Conservation (phyloP, 1,140 invertebrate species). For the Lordiphosa collinella region DNA sequence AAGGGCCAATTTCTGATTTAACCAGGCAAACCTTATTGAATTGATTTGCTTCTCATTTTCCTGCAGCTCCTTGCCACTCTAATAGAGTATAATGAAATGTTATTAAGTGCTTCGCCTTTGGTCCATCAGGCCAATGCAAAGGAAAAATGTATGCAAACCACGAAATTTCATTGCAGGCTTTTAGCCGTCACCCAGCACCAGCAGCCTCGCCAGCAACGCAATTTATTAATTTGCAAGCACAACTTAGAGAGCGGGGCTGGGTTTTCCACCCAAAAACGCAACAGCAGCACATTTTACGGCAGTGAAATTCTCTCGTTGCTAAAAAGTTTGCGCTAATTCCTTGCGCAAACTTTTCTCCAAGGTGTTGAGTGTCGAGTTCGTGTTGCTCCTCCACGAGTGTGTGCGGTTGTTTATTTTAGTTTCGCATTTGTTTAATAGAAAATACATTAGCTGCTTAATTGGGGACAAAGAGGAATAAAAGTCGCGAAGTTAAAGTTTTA, state of each 20-base stretch:
- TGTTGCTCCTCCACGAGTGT: conserved; percentile 4
- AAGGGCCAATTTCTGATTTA: conserved; percentile 11
- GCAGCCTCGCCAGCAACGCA: conserved; percentile 18
- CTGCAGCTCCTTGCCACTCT: conserved; percentile 1
- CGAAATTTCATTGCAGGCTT: conserved; percentile 54
- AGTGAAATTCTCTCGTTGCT: conserved; percentile 31
- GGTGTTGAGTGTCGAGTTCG: conserved; percentile 21
- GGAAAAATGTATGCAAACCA: conserved; percentile 39
- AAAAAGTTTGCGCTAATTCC: conserved; percentile 62
- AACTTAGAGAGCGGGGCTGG: conserved; percentile 6
- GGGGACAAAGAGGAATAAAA: conserved; percentile 8
- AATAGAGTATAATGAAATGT: conserved; percentile 27
- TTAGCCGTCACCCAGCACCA: conserved; percentile 7
- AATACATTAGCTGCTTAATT: conserved; percentile 54
- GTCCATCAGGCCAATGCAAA: conserved; percentile 1
- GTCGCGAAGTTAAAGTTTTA: conserved; percentile 6
- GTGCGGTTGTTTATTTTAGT: conserved; percentile 1
- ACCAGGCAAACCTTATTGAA: conserved; percentile 16
- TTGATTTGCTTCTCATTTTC: background rate
- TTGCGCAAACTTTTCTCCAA: conserved; percentile 38
- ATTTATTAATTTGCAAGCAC: conserved; percentile 55
- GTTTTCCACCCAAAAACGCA: background rate
- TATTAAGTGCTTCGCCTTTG: conserved; percentile 23
- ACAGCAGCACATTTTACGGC: conserved; percentile 19
- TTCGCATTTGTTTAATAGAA: conserved; percentile 46